Evolutionary conservation across 2,797 vertebrate genomes (phyloP).

Genomic region (Trachurus trachurus): DNA sequence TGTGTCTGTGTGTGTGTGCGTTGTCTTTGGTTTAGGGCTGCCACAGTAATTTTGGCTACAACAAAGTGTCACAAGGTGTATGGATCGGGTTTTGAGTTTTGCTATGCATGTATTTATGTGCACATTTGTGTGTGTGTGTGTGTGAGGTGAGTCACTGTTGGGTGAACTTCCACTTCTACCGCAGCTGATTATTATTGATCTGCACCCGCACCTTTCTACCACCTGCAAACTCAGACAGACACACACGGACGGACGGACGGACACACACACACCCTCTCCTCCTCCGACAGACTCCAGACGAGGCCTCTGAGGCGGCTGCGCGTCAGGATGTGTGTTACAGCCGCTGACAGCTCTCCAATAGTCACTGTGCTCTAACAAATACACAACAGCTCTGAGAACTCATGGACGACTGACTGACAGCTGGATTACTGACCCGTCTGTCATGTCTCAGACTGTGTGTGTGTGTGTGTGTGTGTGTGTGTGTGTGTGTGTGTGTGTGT

Average conservation of each 20-base stretch:
- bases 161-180: conserved; percentile 75
- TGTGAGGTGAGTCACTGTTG: conserved; percentile 65
- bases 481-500: conserved; percentile 28
- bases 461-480: conserved; percentile 23
- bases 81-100: conserved; percentile 58
- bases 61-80: conserved; percentile 58
- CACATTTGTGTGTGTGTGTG: conserved; percentile 31
- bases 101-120: conserved; percentile 59
- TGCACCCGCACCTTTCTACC: conserved; percentile 66
- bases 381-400: conserved; percentile 51
- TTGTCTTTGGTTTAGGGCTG: conserved; percentile 33
- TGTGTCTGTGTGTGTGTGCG: conserved; percentile 36
- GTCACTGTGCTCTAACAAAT: conserved; percentile 64
- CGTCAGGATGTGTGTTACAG: conserved; percentile 70
- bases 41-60: conserved; percentile 49
- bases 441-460: conserved; percentile 46
- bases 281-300: conserved; percentile 67
- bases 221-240: conserved; percentile 61
- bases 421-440: conserved; percentile 69
- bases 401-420: conserved; percentile 56
- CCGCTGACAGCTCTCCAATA: conserved; percentile 81
- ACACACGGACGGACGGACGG: conserved; percentile 39
- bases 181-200: conserved; percentile 86
- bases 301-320: conserved; percentile 56
- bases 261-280: conserved; percentile 40